A percentile compares a stretch with the other conserved stretches of the same genome.
Conservation (phyloP, 2,888 invertebrate species). For the Pteria penguin region DNA sequence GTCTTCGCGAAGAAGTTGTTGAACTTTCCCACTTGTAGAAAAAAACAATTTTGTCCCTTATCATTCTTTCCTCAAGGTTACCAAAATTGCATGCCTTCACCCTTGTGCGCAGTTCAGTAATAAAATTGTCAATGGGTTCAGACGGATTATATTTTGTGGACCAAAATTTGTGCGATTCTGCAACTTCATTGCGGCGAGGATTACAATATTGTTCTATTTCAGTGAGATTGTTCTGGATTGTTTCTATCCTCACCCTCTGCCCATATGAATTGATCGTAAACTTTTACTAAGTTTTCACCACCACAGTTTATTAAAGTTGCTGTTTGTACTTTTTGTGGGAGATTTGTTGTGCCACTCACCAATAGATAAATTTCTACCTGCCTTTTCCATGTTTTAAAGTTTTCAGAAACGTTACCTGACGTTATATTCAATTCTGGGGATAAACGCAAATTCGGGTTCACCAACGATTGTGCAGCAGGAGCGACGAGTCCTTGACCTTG, state of each 20-base stretch:
- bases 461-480: too few relatives aligned
- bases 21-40: slow-evolving; percentile 10
- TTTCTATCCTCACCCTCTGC: not conserved
- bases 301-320: slow-evolving; percentile 25
- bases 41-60: slow-evolving; percentile 29
- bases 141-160: slow-evolving; percentile 5
- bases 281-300: slow-evolving; percentile 8
- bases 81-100: slow-evolving; percentile 24
- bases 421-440: slow-evolving; percentile 18
- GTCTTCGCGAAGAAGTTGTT: slow-evolving; percentile 28
- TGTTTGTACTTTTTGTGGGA: slow-evolving; percentile 4
- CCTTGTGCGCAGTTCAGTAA: slow-evolving; percentile 20
- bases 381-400: slow-evolving; percentile 20
- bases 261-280: slow-evolving; percentile 3
- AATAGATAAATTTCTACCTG: slow-evolving; percentile 14
- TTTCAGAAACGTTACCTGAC: slow-evolving; percentile 16
- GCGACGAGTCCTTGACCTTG: too few relatives aligned
- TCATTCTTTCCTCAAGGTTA: slow-evolving; percentile 19
- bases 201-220: slow-evolving; percentile 29
- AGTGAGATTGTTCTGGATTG: not conserved
- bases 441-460: slow-evolving; percentile 24
- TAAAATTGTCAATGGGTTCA: slow-evolving; percentile 28
- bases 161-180: slow-evolving; percentile 27
- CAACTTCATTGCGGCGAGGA: slow-evolving; percentile 24
- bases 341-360: not conserved